phyloP scores from a whole-genome alignment of 64 coral and sea anemone genomes.

The Porites lutea region DNA sequence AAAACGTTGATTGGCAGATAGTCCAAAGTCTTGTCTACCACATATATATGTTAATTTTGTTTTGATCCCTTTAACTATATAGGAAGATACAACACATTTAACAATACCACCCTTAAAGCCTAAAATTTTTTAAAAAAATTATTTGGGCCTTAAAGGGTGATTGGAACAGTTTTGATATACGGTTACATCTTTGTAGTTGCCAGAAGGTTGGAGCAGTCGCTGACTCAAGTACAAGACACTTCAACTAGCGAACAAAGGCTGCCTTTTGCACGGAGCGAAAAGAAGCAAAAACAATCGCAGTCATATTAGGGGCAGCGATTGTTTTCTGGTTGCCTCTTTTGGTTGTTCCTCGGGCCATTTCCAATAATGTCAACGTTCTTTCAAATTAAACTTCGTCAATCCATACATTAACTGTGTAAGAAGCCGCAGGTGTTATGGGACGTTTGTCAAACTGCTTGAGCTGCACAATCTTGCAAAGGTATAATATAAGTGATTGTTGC shows the following conservation, averaged over 20 bases:
- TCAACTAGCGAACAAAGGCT: background rate
- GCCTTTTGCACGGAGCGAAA: background rate
- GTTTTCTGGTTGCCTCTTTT: slow-evolving; percentile 4
- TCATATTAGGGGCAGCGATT: slow-evolving; percentile 17
- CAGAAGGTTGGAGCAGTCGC: background rate
- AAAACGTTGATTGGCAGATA: too few species aligned
- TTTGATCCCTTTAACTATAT: too few species aligned
- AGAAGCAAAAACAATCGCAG: slow-evolving; percentile 31
- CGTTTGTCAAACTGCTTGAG: slow-evolving; percentile 1
- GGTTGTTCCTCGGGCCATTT: background rate
- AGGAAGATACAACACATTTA: too few species aligned
- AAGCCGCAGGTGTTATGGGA: slow-evolving; percentile 1
- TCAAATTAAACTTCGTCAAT: slow-evolving; percentile 23
- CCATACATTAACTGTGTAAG: slow-evolving; percentile 35
- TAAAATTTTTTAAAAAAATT: too few species aligned
- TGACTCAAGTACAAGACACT: background rate
- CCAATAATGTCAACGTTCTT: background rate
- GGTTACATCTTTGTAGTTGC: background rate
- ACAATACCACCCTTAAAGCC: too few species aligned
- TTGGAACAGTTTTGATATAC: too few species aligned
- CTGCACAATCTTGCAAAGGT: background rate
- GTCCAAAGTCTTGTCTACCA: too few species aligned
- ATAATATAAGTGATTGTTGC: background rate
- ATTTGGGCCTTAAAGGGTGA: too few species aligned
- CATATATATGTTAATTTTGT: too few species aligned